A percentile compares a stretch with the other conserved stretches of the same genome.
Conservation (phyloP, 2,113 vertebrate species). For the Dunckerocampus dactyliophorus region DNA sequence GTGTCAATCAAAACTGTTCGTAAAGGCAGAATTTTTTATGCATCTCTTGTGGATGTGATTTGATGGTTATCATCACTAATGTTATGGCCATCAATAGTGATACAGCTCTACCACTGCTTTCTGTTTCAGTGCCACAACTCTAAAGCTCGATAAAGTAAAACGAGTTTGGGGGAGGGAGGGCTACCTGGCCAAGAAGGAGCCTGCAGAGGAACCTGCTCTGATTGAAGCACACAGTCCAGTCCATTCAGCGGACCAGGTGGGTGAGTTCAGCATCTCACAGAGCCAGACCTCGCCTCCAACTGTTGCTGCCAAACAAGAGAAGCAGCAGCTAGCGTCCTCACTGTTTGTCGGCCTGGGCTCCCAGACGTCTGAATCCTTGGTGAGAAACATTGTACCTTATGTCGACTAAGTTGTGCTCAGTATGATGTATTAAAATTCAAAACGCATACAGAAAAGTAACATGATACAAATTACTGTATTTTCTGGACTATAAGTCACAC, state of each 20-base stretch:
- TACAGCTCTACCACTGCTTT: not conserved
- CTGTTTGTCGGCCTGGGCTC: constrained; percentile 86
- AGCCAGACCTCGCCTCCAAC: constrained; percentile 31
- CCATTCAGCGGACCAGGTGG: constrained; percentile 49
- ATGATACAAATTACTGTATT: too few species aligned
- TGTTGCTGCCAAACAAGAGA: constrained; percentile 76
- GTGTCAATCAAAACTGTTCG: too few species aligned
- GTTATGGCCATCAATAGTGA: too few species aligned
- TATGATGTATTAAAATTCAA: not conserved
- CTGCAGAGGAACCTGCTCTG: constrained; percentile 52
- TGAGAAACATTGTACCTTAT: constrained; percentile 47
- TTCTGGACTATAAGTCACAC: too few species aligned
- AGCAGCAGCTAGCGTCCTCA: constrained; percentile 85
- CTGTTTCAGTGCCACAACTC: constrained; percentile 69
- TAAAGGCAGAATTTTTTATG: too few species aligned
- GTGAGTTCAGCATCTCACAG: constrained; percentile 15
- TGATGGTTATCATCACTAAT: too few species aligned
- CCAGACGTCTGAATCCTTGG: constrained; percentile 78
- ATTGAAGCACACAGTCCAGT: constrained; percentile 52
- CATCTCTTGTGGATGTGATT: too few species aligned
- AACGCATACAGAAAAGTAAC: not conserved
- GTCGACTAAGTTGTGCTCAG: not conserved
- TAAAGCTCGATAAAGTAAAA: constrained; percentile 86
- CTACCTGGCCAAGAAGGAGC: constrained; percentile 83
- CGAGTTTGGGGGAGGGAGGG: constrained; percentile 93